Percentiles rank a stretch among this genome's conserved stretches.
phyloP scores from a whole-genome alignment of 2,797 vertebrate species.

The Enteromius afrohamiltoni region DNA sequence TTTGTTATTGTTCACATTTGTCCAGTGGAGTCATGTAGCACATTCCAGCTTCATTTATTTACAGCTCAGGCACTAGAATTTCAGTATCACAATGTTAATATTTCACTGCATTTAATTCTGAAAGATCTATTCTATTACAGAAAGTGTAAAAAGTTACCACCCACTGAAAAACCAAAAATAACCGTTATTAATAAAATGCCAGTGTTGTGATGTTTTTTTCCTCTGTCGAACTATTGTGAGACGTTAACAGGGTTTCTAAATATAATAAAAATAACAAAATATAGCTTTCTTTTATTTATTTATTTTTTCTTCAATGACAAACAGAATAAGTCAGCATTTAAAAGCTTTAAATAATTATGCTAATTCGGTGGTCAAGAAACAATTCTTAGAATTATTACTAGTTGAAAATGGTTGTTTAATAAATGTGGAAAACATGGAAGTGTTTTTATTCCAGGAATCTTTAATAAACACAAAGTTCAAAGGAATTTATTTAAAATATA shows the following conservation, averaged over 20 bases:
- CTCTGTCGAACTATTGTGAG: neutral
- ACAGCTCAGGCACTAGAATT: conserved; percentile 22
- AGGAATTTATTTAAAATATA: neutral
- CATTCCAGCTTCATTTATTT: conserved; percentile 52
- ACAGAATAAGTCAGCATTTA: neutral
- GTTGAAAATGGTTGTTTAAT: neutral
- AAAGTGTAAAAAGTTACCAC: neutral
- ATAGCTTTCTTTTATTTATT: neutral
- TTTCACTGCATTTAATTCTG: neutral
- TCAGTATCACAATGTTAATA: neutral
- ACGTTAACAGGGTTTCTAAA: neutral
- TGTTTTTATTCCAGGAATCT: neutral
- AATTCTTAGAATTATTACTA: neutral
- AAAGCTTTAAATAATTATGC: neutral
- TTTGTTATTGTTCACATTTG: conserved; percentile 68
- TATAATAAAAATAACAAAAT: too few species aligned
- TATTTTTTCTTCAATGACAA: neutral
- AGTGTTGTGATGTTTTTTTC: neutral
- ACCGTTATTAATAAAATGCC: neutral
- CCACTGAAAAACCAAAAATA: neutral
- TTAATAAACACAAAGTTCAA: neutral
- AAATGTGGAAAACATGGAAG: neutral
- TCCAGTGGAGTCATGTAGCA: conserved; percentile 61
- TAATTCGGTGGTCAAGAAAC: neutral
- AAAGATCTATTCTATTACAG: neutral